These are phyloP conservation scores for Melanotaenia trifasciata DNA, from an alignment of 2,797 vertebrate species.

Conservation along the genomic window DNA sequence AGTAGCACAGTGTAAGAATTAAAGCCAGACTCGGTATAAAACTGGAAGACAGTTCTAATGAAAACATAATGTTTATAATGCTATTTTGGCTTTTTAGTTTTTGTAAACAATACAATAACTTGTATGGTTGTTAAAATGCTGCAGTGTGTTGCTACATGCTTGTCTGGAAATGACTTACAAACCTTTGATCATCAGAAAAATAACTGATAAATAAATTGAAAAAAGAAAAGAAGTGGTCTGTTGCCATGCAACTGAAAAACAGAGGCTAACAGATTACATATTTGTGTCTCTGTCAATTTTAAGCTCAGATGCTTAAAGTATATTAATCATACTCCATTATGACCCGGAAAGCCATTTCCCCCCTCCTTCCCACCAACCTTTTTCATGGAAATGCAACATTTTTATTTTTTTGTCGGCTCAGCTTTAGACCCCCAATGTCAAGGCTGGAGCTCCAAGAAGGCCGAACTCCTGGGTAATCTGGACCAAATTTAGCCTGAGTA, in stretches of 20 bases:
- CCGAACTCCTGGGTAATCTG: constrained; percentile 37
- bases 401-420: constrained; percentile 24
- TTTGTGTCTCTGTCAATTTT: not conserved
- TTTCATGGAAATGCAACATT: constrained; percentile 49
- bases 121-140: not conserved
- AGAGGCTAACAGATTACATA: not conserved
- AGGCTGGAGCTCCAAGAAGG: constrained; percentile 30
- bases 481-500: constrained; percentile 50
- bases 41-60: not conserved
- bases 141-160: not conserved
- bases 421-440: constrained; percentile 26
- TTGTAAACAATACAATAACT: not conserved
- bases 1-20: constrained; percentile 4
- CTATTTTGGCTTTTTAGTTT: not conserved
- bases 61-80: not conserved
- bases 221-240: not conserved
- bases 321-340: constrained; percentile 15
- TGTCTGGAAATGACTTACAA: not conserved
- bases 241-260: not conserved
- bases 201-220: too few species aligned
- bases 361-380: constrained; percentile 27
- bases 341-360: constrained; percentile 2
- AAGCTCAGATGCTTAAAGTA: not conserved
- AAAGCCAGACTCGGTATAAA: not conserved
- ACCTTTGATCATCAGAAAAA: not conserved